These are phyloP conservation scores for Gryllus longicercus DNA, from an alignment of 2,888 invertebrate species.

Conservation along the genomic window DNA sequence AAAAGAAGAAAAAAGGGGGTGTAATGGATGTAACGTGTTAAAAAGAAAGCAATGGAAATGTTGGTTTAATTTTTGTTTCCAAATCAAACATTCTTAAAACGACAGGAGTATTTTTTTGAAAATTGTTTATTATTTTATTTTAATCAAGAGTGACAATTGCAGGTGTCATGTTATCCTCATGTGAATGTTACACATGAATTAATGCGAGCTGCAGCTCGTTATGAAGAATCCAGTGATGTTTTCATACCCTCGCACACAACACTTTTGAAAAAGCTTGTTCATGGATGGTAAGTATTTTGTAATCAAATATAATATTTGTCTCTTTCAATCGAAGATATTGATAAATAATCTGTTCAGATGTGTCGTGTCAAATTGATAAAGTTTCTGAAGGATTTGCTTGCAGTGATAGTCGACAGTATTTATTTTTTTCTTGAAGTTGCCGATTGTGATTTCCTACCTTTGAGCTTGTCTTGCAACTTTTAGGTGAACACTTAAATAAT, in stretches of 20 bases:
- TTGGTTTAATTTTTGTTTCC: too few species aligned
- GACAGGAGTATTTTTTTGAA: background rate
- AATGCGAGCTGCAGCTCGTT: slow-evolving; percentile 55
- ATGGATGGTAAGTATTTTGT: slow-evolving; percentile 56
- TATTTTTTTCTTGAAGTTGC: too few species aligned
- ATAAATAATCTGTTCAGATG: too few species aligned
- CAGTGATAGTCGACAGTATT: background rate
- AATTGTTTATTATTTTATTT: slow-evolving; percentile 17
- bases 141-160: slow-evolving; percentile 23
- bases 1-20: too few species aligned
- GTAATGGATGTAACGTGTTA: too few species aligned
- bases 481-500: too few species aligned
- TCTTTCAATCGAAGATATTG: too few species aligned
- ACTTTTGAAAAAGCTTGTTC: slow-evolving; percentile 68
- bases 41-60: too few species aligned
- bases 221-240: slow-evolving; percentile 53
- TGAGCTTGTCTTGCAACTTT: too few species aligned
- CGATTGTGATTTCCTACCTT: too few species aligned
- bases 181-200: slow-evolving; percentile 66
- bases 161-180: slow-evolving; percentile 56
- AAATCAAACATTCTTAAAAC: too few species aligned
- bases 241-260: slow-evolving; percentile 67
- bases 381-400: background rate
- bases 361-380: background rate
- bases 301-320: background rate